A percentile compares a stretch with the other conserved stretches of the same genome.
These are phyloP conservation scores for Brachyalestes nurse DNA, from an alignment of 2,797 vertebrate species.

Conservation along the genomic window DNA sequence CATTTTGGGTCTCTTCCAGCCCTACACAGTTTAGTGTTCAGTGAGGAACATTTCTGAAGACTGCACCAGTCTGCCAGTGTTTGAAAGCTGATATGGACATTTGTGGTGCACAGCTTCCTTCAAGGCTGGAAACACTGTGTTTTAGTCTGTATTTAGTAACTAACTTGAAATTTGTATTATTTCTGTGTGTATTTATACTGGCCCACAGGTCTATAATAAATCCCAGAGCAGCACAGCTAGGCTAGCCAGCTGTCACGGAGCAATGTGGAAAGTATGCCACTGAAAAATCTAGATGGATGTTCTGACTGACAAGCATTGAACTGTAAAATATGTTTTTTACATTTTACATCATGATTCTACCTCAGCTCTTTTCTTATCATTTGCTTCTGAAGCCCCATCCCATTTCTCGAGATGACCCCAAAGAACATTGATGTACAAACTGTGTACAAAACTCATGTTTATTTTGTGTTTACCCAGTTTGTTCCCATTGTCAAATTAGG, in stretches of 20 bases:
- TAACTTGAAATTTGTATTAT: constrained; percentile 3
- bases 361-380: too few species aligned
- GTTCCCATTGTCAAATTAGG: too few species aligned
- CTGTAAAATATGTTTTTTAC: background rate
- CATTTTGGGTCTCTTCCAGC: constrained; percentile 6
- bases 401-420: too few species aligned
- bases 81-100: constrained; percentile 22
- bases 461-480: too few species aligned
- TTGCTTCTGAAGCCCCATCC: too few species aligned
- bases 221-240: background rate
- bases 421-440: too few species aligned
- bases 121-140: background rate
- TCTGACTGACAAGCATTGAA: background rate
- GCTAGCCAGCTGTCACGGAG: background rate
- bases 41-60: background rate
- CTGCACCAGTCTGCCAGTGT: background rate
- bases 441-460: too few species aligned
- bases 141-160: background rate
- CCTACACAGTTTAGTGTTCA: background rate
- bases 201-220: background rate
- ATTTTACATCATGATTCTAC: background rate
- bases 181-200: background rate
- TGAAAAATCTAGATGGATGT: background rate
- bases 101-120: constrained; percentile 15
- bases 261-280: background rate